These are phyloP conservation scores for Dasyprocta punctata DNA, from an alignment of 2,113 vertebrate genomes.

Conservation along the genomic window DNA sequence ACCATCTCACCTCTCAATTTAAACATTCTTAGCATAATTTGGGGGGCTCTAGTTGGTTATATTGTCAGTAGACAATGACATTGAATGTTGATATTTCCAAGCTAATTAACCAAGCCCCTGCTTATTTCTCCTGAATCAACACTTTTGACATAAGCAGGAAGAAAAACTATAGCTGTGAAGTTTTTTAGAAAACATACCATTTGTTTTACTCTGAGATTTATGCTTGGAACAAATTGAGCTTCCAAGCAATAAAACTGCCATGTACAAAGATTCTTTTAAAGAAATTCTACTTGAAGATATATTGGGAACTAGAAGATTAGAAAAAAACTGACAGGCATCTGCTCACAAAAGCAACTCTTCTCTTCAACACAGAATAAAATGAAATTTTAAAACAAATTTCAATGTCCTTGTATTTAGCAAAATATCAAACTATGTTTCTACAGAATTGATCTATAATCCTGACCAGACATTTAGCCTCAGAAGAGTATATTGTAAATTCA, in stretches of 20 bases:
- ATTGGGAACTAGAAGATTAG: background rate
- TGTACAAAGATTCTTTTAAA: background rate
- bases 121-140: background rate
- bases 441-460: background rate
- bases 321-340: background rate
- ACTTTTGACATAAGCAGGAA: constrained; percentile 32
- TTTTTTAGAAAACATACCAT: constrained; percentile 49
- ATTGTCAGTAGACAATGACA: background rate
- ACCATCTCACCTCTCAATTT: background rate
- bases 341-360: background rate
- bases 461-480: background rate
- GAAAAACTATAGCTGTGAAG: constrained; percentile 35
- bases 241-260: constrained; percentile 54
- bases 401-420: background rate
- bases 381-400: constrained; percentile 14
- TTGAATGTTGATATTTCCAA: background rate
- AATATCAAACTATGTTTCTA: background rate
- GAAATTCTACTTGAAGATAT: constrained; percentile 49
- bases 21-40: background rate
- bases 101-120: background rate
- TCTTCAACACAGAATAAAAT: background rate
- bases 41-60: background rate
- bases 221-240: constrained; percentile 54
- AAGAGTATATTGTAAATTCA: background rate
- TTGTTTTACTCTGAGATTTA: constrained; percentile 61